Evolutionary conservation across 2,888 invertebrate genomes (phyloP).

Genomic region (Tetranychus truncatus): DNA sequence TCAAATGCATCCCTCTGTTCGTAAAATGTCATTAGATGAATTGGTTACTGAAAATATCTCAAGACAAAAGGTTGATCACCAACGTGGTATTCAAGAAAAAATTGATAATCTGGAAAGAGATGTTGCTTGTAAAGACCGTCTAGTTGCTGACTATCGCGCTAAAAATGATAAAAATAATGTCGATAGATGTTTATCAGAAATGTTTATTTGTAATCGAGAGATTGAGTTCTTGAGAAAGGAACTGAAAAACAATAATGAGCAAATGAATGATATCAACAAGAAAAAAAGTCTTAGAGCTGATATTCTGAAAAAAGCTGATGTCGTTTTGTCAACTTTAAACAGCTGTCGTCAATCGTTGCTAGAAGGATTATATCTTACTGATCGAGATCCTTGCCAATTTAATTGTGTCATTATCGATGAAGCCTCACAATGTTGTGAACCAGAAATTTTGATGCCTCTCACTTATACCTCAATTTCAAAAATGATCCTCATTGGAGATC

Average conservation of each 20-base stretch:
- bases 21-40: conserved; percentile 38
- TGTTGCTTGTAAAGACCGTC: conserved; percentile 12
- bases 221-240: neutral
- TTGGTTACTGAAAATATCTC: conserved; percentile 35
- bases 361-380: conserved; percentile 16
- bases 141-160: neutral
- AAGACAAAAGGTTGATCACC: conserved; percentile 17
- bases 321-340: conserved; percentile 51
- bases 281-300: conserved; percentile 12
- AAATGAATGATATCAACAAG: neutral
- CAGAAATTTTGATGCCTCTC: conserved; percentile 59
- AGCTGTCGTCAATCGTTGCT: conserved; percentile 33
- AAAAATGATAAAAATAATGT: neutral
- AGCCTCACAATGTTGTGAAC: conserved; percentile 68
- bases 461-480: conserved; percentile 48
- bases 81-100: conserved; percentile 20
- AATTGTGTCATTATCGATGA: conserved; percentile 60
- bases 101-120: conserved; percentile 12
- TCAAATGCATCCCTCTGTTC: conserved; percentile 42
- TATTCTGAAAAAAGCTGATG: conserved; percentile 39
- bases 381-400: conserved; percentile 21
- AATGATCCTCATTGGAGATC: conserved; percentile 67
- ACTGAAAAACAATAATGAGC: neutral
- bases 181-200: conserved; percentile 3
- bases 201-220: conserved; percentile 11